Percentiles rank a stretch among this genome's conserved stretches.
Evolutionary conservation across 2,888 invertebrate genomes (phyloP).

Genomic region (Baronia brevicornis): DNA sequence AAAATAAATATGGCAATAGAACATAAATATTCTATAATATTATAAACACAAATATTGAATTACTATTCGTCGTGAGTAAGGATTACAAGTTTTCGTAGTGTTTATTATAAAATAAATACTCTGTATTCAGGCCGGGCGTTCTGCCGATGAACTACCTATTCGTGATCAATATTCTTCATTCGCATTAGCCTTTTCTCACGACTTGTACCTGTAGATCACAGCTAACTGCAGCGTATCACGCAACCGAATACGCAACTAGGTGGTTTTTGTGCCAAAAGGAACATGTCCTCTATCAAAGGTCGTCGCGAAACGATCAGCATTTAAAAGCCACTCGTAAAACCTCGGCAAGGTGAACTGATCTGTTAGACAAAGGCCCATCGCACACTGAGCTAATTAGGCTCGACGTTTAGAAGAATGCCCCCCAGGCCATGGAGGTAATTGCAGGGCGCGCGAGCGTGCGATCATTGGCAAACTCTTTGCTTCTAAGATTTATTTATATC

Average conservation of each 20-base stretch:
- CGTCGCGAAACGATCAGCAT: slow-evolving; percentile 31
- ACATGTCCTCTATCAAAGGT: slow-evolving; percentile 49
- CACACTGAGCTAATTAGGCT: slow-evolving; percentile 57
- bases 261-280: slow-evolving; percentile 38
- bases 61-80: no score
- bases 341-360: slow-evolving; percentile 53
- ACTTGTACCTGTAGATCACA: slow-evolving; percentile 7
- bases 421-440: slow-evolving; percentile 54
- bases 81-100: no score
- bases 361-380: slow-evolving; percentile 70
- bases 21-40: no score
- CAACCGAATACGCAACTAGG: slow-evolving; percentile 27
- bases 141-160: no score
- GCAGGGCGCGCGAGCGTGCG: slow-evolving; percentile 38
- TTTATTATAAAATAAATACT: no score
- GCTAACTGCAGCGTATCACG: slow-evolving; percentile 24
- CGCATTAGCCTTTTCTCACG: not conserved
- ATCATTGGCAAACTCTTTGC: slow-evolving; percentile 44
- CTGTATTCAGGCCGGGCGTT: no score
- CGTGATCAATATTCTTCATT: not conserved
- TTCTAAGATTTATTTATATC: slow-evolving; percentile 61
- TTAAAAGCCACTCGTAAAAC: slow-evolving; percentile 45
- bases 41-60: no score
- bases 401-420: slow-evolving; percentile 55
- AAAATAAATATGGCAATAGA: no score